Conservation (phyloP, 2,797 vertebrate genomes). For the Rhinoraja longicauda region DNA sequence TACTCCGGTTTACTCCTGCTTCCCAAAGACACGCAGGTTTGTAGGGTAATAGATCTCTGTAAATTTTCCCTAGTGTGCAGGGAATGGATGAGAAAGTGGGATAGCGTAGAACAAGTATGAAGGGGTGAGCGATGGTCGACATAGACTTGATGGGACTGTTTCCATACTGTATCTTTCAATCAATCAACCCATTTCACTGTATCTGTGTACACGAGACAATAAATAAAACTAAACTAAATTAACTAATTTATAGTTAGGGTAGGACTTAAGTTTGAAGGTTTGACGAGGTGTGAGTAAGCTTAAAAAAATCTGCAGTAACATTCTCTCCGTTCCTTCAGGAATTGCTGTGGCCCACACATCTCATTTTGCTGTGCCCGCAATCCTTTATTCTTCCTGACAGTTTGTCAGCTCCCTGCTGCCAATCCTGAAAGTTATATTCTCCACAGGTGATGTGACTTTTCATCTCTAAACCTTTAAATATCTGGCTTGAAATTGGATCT, state of each 20-base stretch:
- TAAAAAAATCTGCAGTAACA: not conserved
- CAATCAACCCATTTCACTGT: too few relatives aligned
- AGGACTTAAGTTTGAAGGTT: not conserved
- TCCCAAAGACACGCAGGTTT: too few relatives aligned
- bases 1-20: too few relatives aligned
- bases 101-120: too few relatives aligned
- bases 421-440: not conserved
- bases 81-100: too few relatives aligned
- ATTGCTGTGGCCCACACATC: not conserved
- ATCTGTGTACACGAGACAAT: too few relatives aligned
- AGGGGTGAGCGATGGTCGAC: too few relatives aligned
- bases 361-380: not conserved
- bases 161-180: too few relatives aligned
- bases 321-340: not conserved
- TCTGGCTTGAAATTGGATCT: slow-evolving; percentile 25
- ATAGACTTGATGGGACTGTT: too few relatives aligned
- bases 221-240: too few relatives aligned
- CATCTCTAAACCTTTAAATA: slow-evolving; percentile 21
- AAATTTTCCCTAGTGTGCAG: too few relatives aligned
- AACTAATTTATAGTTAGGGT: not conserved
- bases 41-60: too few relatives aligned
- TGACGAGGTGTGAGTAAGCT: not conserved
- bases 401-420: not conserved
- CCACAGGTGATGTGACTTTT: not conserved
- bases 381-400: not conserved